A percentile compares a stretch with the other conserved stretches of the same genome.
Evolutionary conservation across 2,113 vertebrate species (phyloP).

Genomic region (Capreolus pygargus): DNA sequence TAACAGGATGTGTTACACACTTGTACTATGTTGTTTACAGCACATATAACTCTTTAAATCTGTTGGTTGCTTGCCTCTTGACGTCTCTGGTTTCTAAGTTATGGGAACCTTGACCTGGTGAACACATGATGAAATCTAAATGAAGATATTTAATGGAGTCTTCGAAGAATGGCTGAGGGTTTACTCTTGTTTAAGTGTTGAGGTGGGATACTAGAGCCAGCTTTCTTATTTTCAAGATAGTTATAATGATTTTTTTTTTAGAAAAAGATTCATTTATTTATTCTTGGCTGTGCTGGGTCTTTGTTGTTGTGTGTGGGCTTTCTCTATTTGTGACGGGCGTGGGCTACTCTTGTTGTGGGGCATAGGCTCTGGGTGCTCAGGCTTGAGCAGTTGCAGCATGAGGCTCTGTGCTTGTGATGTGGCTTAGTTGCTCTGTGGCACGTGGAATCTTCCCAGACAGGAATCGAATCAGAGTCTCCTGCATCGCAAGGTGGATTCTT

Average conservation of each 20-base stretch:
- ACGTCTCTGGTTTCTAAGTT: not conserved
- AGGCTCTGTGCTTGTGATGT: not conserved
- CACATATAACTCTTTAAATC: not conserved
- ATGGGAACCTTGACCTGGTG: not conserved
- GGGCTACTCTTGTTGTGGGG: not conserved
- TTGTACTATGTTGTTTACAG: not conserved
- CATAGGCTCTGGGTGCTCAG: not conserved
- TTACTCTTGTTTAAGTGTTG: not conserved
- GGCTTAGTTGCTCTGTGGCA: not conserved
- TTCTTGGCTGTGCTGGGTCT: not conserved
- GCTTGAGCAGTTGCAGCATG: not conserved
- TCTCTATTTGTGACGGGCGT: not conserved
- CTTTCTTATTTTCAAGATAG: not conserved
- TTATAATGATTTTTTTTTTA: not conserved
- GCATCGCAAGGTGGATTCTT: not conserved
- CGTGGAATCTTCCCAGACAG: not conserved
- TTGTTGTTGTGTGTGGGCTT: not conserved
- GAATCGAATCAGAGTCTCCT: not conserved
- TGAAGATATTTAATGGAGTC: not conserved
- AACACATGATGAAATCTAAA: not conserved
- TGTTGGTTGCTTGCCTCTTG: not conserved
- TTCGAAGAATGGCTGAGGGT: not conserved
- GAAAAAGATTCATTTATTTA: not conserved
- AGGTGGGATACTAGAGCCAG: not conserved
- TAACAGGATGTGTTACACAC: not conserved